A percentile compares a stretch with the other conserved stretches of the same genome.
phyloP scores from a whole-genome alignment of 2,888 invertebrate genomes.

The Harpagoxenus sublaevis region DNA sequence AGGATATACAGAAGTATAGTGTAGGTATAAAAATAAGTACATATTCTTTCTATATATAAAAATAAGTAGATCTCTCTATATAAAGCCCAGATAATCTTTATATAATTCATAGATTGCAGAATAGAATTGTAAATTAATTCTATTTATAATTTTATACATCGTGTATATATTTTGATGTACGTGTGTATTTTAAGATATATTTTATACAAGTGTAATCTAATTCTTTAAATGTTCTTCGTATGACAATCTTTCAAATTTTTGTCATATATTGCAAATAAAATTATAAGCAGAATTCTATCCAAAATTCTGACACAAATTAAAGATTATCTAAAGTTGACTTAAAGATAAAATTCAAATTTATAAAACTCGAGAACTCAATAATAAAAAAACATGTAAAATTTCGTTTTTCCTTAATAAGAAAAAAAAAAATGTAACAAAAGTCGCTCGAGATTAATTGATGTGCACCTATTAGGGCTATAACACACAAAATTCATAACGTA shows the following conservation, averaged over 20 bases:
- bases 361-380: background rate
- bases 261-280: background rate
- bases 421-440: background rate
- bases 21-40: background rate
- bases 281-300: background rate
- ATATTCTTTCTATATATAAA: background rate
- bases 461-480: background rate
- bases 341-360: background rate
- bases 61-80: slow-evolving; percentile 1
- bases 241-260: background rate
- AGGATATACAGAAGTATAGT: background rate
- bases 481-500: too few species aligned
- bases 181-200: background rate
- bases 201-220: background rate
- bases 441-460: background rate
- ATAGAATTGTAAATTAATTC: background rate
- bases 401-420: background rate
- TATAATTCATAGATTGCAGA: background rate
- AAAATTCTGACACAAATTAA: background rate
- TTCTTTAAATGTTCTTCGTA: background rate
- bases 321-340: background rate
- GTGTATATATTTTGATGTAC: background rate
- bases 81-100: background rate
- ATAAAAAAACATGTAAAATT: background rate
- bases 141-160: background rate